Base-by-base conservation (phyloP, 1,140 invertebrate species). In the Notospermus geniculatus region DNA sequence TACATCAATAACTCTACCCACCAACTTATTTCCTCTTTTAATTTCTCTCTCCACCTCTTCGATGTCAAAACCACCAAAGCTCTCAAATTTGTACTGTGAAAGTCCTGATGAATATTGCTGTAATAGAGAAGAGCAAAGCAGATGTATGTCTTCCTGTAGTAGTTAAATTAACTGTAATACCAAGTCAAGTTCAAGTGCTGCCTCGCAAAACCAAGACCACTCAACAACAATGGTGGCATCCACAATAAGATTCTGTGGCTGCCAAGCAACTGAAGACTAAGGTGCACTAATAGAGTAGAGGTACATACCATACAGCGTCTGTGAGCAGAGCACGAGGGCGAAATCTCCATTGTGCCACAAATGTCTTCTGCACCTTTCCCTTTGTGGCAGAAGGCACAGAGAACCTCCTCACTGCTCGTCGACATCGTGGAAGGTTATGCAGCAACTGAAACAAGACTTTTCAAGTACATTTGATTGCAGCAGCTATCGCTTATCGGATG, bases 21-120 rank as follows among this genome's bases (percentile, higher is more conserved):
- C 70, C 63, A 68, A 29, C 43, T 54, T 62, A 5, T 36, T 59
- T 55, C 70, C 70, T 56, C 70, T 59, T 1, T 57, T 36, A 28
- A 68, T 65, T 59, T 72, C 70, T 23, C 66, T 68, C 17, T 63
- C 43, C 17, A 72, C 70, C 23, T 70, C 63, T 28, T 60, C 45
- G 23, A 70, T 64, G 27, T 68, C 67, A 53, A 72, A 72, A 0
- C 70, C 70, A 23, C 70, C 70, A 70, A 72, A 72, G 28, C 41
- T 41, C 17, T 64, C 43, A 36, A 55, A 58, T 52, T 68, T 70
- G 55, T 72, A 72, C 63, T 72, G 70, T 1, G 58, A 54, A 25
- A 72, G 59, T 1, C 57, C 30, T 25, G 70, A 66, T n/a, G 68
- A 68, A 67, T 72, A 72, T 72, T 72, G 70, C 70, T 72, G 60